A percentile compares a stretch with the other conserved stretches of the same genome.
Evolutionary conservation across 2,797 vertebrate species (phyloP).

Genomic region (Sebastes cheni): DNA sequence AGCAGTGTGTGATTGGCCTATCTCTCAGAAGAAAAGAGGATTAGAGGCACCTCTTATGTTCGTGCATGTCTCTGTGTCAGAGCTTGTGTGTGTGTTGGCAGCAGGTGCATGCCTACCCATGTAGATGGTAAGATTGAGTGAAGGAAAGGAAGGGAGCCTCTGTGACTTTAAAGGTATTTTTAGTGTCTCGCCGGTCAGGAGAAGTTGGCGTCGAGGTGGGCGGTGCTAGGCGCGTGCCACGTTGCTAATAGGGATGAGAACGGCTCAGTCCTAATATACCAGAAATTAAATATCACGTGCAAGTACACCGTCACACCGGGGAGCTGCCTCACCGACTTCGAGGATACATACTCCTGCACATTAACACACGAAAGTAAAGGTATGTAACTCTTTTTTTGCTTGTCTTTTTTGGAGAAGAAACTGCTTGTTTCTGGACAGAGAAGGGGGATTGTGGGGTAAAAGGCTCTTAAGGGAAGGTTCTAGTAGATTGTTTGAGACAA

Average conservation of each 20-base stretch:
- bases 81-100: constrained; percentile 16
- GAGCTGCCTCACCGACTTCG: constrained; percentile 11
- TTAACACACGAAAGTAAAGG: constrained; percentile 51
- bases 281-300: constrained; percentile 77
- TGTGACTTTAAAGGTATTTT: constrained; percentile 80
- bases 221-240: constrained; percentile 67
- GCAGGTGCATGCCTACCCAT: constrained; percentile 36
- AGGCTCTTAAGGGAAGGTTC: neutral
- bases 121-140: constrained; percentile 28
- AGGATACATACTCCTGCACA: neutral
- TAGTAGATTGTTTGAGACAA: neutral
- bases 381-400: constrained; percentile 49
- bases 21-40: constrained; percentile 76
- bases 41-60: constrained; percentile 66
- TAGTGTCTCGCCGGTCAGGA: constrained; percentile 66
- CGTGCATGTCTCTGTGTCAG: constrained; percentile 39
- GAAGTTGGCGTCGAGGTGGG: constrained; percentile 65
- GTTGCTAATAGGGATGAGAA: constrained; percentile 79
- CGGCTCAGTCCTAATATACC: constrained; percentile 78
- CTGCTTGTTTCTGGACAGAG: neutral
- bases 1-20: constrained; percentile 70
- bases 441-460: neutral
- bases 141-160: constrained; percentile 32
- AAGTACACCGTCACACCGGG: constrained; percentile 20
- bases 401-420: neutral